phyloP scores from a whole-genome alignment of 2,797 vertebrate genomes.

The Meriones psammophilus region DNA sequence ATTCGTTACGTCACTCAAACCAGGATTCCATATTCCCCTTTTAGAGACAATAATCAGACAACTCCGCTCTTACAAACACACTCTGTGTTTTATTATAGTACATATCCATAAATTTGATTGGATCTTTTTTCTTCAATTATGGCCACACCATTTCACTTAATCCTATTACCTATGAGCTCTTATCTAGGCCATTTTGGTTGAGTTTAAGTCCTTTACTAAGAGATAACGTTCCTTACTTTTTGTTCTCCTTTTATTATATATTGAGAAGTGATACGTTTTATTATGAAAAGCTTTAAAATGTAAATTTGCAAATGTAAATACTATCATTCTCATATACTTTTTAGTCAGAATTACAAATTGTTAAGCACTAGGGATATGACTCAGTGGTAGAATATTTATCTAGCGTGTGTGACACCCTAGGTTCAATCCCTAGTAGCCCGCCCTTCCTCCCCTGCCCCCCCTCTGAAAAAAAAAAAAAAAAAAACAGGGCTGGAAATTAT shows the following conservation, averaged over 20 bases:
- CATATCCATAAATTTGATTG: neutral
- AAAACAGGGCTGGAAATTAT: neutral
- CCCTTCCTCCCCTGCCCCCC: too few species aligned
- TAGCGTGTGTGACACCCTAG: neutral
- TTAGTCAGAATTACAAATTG: neutral
- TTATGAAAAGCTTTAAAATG: neutral
- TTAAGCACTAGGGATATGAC: neutral
- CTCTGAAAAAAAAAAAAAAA: too few species aligned
- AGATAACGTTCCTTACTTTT: neutral
- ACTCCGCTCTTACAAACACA: neutral
- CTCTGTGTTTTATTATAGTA: neutral
- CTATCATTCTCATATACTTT: neutral
- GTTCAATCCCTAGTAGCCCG: neutral
- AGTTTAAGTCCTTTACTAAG: neutral
- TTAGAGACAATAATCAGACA: neutral
- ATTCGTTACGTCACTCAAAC: neutral
- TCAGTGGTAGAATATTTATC: neutral
- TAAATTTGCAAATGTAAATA: neutral
- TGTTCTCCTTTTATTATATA: neutral
- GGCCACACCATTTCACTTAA: neutral
- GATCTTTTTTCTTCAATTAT: neutral
- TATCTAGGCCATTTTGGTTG: neutral
- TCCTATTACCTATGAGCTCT: neutral
- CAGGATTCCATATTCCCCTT: neutral
- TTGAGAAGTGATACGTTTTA: neutral